phyloP scores from a whole-genome alignment of 2,888 invertebrate species.

The Archips crataeganus region DNA sequence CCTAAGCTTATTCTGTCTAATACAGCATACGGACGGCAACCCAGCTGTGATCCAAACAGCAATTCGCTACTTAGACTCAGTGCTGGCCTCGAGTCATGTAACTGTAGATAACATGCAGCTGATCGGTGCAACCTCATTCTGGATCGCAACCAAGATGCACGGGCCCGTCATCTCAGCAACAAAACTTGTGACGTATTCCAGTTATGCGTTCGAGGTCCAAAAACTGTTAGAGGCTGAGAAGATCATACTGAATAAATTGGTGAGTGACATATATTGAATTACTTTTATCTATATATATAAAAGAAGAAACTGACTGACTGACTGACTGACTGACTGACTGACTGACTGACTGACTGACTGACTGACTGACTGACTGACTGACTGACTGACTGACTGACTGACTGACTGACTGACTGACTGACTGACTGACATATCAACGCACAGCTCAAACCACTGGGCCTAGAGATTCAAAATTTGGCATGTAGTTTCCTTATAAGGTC shows the following conservation, averaged over 20 bases:
- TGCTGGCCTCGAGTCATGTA: constrained; percentile 55
- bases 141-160: constrained; percentile 72
- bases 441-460: too few relatives aligned
- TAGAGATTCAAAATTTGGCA: too few relatives aligned
- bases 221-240: constrained; percentile 61
- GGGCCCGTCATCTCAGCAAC: constrained; percentile 55
- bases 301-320: too few relatives aligned
- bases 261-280: constrained; percentile 46
- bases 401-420: too few relatives aligned
- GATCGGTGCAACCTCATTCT: constrained; percentile 70
- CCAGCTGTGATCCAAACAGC: constrained; percentile 69
- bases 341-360: too few relatives aligned
- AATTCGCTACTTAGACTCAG: constrained; percentile 69
- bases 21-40: constrained; percentile 53
- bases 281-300: too few relatives aligned
- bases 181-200: constrained; percentile 58
- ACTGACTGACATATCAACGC: too few relatives aligned
- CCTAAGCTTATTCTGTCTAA: background rate
- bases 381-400: too few relatives aligned
- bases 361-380: too few relatives aligned
- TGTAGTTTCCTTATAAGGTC: too few relatives aligned
- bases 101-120: constrained; percentile 65
- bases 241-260: constrained; percentile 61
- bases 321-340: too few relatives aligned
- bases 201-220: constrained; percentile 57